These are phyloP conservation scores for Clarias laeviceps DNA, from an alignment of 2,797 vertebrate genomes.

Conservation along the genomic window DNA sequence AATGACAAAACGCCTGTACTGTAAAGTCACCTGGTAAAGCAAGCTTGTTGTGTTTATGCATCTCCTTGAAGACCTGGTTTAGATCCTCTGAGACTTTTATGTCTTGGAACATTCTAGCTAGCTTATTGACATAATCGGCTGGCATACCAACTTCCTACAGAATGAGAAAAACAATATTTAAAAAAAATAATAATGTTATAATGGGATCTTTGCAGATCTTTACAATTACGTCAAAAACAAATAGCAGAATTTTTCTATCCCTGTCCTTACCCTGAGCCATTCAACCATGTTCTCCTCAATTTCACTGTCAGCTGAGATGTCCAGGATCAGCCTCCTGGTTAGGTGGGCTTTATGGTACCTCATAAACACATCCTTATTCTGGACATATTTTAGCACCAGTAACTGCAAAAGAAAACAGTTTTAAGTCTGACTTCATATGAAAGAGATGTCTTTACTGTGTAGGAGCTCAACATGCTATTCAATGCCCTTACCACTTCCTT, in stretches of 20 bases:
- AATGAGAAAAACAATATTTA: conserved; percentile 42
- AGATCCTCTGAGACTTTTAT: conserved; percentile 99
- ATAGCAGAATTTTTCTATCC: background rate
- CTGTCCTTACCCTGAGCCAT: conserved; percentile 90
- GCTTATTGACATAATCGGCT: conserved; percentile 97
- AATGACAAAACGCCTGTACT: background rate
- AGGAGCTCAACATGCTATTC: background rate
- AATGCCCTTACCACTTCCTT: conserved; percentile 91
- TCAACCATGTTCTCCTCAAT: conserved; percentile 99
- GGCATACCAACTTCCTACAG: conserved; percentile 97
- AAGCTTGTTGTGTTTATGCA: conserved; percentile 98
- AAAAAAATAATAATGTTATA: background rate
- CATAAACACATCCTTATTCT: conserved; percentile 99
- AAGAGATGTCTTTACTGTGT: background rate
- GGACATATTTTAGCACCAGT: conserved; percentile 96
- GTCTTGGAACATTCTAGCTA: conserved; percentile 98
- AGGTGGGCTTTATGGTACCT: conserved; percentile 98
- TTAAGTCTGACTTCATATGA: background rate
- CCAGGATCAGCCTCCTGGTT: conserved; percentile 93
- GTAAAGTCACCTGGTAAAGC: conserved; percentile 87
- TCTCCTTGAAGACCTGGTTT: conserved; percentile 98
- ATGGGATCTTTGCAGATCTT: background rate
- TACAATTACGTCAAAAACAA: background rate
- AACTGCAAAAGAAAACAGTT: conserved; percentile 72
- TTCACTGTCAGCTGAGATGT: conserved; percentile 98